Conservation (phyloP, 2,113 vertebrate species). For the Athene noctua region DNA sequence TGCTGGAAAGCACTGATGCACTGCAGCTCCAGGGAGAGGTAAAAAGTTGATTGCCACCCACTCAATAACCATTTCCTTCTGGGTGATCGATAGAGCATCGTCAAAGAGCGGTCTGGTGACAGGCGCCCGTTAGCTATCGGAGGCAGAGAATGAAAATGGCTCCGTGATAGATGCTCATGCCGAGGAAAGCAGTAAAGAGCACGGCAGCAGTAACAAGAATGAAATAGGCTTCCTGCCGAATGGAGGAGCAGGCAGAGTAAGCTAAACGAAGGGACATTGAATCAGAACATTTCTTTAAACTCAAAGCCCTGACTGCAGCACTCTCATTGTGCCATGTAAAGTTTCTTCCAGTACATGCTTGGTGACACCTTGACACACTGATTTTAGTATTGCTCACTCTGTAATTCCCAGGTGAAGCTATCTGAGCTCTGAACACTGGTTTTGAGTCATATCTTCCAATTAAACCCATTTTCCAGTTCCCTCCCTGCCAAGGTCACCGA, state of each 20-base stretch:
- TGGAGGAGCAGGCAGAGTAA: background rate
- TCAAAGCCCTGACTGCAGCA: background rate
- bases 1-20: slow-evolving; percentile 27
- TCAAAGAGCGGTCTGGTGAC: background rate
- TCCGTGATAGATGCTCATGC: background rate
- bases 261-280: background rate
- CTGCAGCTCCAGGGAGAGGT: slow-evolving; percentile 24
- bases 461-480: slow-evolving; percentile 29
- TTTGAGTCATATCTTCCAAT: slow-evolving; percentile 44
- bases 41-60: slow-evolving; percentile 51
- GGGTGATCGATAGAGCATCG: background rate
- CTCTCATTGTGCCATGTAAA: rapidly evolving
- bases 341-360: background rate
- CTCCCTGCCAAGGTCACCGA: slow-evolving; percentile 22
- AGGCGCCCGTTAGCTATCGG: background rate
- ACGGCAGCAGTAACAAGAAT: background rate
- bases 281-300: background rate
- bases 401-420: slow-evolving; percentile 15
- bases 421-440: background rate
- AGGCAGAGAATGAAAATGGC: background rate
- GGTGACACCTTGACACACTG: slow-evolving; percentile 44
- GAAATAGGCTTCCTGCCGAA: background rate
- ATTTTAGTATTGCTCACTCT: slow-evolving; percentile 27
- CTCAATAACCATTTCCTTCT: slow-evolving; percentile 60
- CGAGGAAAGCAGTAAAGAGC: background rate